Conservation (phyloP, 2,797 vertebrate species). For the Spinus olivaceus region DNA sequence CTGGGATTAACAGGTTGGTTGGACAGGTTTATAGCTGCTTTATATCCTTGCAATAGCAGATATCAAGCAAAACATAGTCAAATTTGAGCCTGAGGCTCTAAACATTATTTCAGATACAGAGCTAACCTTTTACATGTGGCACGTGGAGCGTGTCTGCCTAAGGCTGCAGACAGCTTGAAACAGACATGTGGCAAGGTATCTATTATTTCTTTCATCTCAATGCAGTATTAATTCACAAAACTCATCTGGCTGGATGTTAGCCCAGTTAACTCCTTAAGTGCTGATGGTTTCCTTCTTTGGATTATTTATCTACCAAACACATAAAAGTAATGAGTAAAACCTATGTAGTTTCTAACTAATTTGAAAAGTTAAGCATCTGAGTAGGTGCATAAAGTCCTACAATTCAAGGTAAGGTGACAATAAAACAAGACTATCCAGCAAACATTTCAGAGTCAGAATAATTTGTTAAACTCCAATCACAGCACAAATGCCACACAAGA, state of each 20-base stretch:
- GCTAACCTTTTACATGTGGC: conserved; percentile 34
- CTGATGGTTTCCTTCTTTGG: neutral
- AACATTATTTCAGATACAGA: conserved; percentile 1
- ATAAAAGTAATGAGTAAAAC: neutral
- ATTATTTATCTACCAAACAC: neutral
- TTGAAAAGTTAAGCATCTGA: neutral
- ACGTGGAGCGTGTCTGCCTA: neutral
- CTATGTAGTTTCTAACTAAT: neutral
- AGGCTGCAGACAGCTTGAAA: conserved; percentile 21
- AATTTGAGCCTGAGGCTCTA: conserved; percentile 8
- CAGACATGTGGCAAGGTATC: neutral
- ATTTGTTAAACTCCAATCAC: neutral
- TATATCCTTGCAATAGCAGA: neutral
- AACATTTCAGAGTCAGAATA: neutral
- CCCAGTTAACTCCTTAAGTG: neutral
- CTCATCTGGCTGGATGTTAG: neutral
- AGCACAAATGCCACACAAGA: neutral
- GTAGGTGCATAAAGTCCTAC: neutral
- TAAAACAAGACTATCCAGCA: neutral
- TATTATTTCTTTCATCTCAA: neutral
- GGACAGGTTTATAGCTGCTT: conserved; percentile 20
- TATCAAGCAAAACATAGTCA: conserved; percentile 22
- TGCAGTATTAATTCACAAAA: neutral
- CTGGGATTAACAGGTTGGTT: neutral
- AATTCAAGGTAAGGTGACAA: neutral